Evolutionary conservation across 2,113 vertebrate species (phyloP).

Genomic region (Chaetodon auriga): DNA sequence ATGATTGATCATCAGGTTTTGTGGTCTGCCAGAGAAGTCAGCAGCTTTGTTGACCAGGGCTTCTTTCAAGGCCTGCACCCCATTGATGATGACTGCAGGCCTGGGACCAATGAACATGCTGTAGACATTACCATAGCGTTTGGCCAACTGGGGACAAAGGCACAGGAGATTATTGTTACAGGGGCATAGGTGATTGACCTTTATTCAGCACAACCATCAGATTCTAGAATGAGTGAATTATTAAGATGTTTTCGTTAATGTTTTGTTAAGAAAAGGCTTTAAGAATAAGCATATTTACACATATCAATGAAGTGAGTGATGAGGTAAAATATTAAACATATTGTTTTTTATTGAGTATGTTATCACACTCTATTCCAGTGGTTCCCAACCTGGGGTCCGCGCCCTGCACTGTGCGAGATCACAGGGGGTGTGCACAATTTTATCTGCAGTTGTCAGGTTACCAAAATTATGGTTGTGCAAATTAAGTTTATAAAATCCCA

Average conservation of each 20-base stretch:
- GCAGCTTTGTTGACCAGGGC: constrained; percentile 55
- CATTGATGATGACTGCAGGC: constrained; percentile 56
- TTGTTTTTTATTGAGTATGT: too few relatives aligned
- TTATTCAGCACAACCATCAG: background rate
- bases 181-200: background rate
- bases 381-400: too few relatives aligned
- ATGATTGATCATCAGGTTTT: constrained; percentile 36
- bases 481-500: too few relatives aligned
- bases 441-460: too few relatives aligned
- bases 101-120: constrained; percentile 60
- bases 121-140: constrained; percentile 56
- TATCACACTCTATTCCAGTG: too few relatives aligned
- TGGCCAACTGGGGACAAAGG: constrained; percentile 48
- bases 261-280: too few relatives aligned
- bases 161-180: background rate
- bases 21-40: constrained; percentile 63
- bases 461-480: too few relatives aligned
- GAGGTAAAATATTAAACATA: too few relatives aligned
- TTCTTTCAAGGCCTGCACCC: constrained; percentile 65
- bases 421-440: too few relatives aligned
- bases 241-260: background rate
- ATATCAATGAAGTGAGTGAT: too few relatives aligned
- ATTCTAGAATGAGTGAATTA: background rate
- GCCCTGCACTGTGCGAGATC: too few relatives aligned
- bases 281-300: too few relatives aligned